Base-by-base conservation (phyloP, 2,797 vertebrate species). In the Dryobates pubescens region DNA sequence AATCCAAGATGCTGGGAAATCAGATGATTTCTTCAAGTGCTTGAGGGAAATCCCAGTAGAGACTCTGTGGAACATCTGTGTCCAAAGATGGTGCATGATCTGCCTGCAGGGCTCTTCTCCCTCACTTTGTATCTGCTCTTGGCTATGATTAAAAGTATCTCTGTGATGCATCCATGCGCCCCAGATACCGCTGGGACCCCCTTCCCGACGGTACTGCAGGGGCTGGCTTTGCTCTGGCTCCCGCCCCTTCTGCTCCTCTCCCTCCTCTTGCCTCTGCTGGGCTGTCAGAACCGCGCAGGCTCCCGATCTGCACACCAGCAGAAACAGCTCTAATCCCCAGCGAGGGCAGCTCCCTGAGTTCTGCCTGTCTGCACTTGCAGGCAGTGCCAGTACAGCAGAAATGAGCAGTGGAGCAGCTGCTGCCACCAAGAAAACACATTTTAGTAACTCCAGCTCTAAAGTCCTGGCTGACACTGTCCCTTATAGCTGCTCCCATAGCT, bases 351-450 rank as follows among this genome's bases (percentile, higher is more conserved):
- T 87, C 79, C 56, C 79, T 9, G 23, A 78, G 51, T 82, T 64
- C 0, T 0, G 13, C 78, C 67, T 64, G 0, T 0, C 58, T 70
- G 81, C 26, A 9, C 34, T 57, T 61, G 10, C 64, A 84, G 71
- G 41, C 71, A 34, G 23, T 14, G 56, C 34, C 82, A 62, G 45
- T 5, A 36, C 34, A 56, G 38, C 51, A 91, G 45, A n/a, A 79
- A 92, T 3, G 12, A 75, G 64, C 67, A 47, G 41, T 23, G 3
- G 1, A 17, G 43, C 17, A 32, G 41, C 34, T 41, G 41, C 34
- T 64, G 59, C 82, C 87, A 79, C 64, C 57, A 61, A 79, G 41
- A 87, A 87, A 76, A 65, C 0, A 1, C 51, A 16, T 43, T 81
- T 78, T 65, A 61, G 6, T 47, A 79, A 20, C 18, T 62, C 30